Evolutionary conservation across 1,140 invertebrate species (phyloP).

Genomic region (Zaprionus capensis): DNA sequence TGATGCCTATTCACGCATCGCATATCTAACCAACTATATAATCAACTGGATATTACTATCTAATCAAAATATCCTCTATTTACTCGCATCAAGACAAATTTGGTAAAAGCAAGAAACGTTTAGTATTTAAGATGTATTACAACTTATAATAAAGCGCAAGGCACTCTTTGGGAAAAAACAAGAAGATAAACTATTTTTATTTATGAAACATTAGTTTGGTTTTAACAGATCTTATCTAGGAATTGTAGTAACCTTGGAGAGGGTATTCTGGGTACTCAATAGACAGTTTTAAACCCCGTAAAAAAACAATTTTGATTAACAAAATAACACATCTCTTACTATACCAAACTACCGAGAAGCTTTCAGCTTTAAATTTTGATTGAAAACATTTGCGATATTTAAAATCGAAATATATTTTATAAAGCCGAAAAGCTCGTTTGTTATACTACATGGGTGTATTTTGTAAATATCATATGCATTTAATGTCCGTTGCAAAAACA

Average conservation of each 20-base stretch:
- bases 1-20: conserved; percentile 11
- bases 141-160: conserved; percentile 59
- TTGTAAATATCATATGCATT: conserved; percentile 34
- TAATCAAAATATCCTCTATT: conserved; percentile 33
- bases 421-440: conserved; percentile 10
- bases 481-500: conserved; percentile 21
- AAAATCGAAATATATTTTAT: not conserved
- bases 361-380: not conserved
- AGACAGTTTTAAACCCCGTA: no score
- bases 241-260: no score
- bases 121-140: conserved; percentile 48
- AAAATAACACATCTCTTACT: no score
- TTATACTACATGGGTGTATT: conserved; percentile 12
- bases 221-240: no score
- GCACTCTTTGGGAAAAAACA: conserved; percentile 57
- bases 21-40: conserved; percentile 28
- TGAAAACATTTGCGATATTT: not conserved
- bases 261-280: no score
- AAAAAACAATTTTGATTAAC: no score
- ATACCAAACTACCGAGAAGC: no score
- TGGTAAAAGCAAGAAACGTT: conserved; percentile 64
- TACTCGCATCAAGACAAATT: conserved; percentile 51
- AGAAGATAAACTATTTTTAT: not conserved
- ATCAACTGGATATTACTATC: conserved; percentile 13
- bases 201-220: not conserved